These are phyloP conservation scores for Hydractinia echinata DNA, from an alignment of 30 jellyfish, hydroid and myxozoan genomes.

Conservation along the genomic window DNA sequence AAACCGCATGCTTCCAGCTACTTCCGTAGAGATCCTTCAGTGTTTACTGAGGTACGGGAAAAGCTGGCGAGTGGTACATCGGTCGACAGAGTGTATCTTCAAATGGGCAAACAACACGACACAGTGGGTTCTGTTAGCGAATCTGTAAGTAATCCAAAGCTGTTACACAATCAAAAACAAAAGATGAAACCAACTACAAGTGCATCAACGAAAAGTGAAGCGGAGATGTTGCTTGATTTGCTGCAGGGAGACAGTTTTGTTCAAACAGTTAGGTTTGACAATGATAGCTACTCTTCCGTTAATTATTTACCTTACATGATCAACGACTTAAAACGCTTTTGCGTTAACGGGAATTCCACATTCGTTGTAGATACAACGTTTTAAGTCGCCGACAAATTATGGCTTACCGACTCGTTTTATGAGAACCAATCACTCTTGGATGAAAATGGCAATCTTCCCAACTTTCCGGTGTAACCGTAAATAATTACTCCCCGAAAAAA, in stretches of 20 bases:
- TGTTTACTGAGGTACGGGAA: background rate
- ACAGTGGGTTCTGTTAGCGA: no score
- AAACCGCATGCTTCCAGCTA: constrained; percentile 39
- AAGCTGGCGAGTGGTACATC: constrained; percentile 18
- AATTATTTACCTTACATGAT: constrained; percentile 30
- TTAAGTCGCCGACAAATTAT: constrained; percentile 32
- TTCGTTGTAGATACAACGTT: constrained; percentile 48
- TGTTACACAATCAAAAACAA: constrained; percentile 42
- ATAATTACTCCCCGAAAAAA: no score
- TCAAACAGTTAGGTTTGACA: constrained; percentile 41
- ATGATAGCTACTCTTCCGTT: constrained; percentile 23
- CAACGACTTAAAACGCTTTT: constrained; percentile 36
- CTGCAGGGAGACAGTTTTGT: constrained; percentile 43
- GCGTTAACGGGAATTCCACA: constrained; percentile 38
- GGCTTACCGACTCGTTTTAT: constrained; percentile 51
- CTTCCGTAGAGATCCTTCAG: constrained; percentile 21
- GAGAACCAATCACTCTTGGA: no score
- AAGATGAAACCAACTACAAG: constrained; percentile 21
- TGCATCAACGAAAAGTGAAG: constrained; percentile 14
- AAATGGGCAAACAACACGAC: no score
- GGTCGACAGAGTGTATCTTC: constrained; percentile 10
- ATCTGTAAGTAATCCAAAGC: constrained; percentile 20
- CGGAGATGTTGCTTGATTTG: constrained; percentile 28
- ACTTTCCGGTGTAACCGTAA: no score
- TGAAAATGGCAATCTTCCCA: no score